Percentiles rank a stretch among this genome's conserved stretches.
Evolutionary conservation across 2,888 invertebrate genomes (phyloP).

Genomic region (Trachelus iudaicus): DNA sequence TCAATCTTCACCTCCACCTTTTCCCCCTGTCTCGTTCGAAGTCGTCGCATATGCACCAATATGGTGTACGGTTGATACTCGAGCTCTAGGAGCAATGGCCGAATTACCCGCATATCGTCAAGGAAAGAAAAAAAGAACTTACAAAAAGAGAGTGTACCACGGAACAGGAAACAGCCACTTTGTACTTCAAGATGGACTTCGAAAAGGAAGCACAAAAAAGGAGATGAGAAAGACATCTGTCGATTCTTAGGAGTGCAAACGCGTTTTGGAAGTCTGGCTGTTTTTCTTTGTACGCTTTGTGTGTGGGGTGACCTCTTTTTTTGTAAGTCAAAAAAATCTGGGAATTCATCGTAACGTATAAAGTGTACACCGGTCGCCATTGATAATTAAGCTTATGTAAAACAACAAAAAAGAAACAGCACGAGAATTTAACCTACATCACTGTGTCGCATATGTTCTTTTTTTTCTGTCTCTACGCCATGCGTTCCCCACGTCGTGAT

Average conservation of each 20-base stretch:
- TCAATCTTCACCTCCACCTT: not conserved
- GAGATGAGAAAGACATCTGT: not conserved
- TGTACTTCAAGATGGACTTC: not conserved
- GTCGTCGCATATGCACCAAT: slow-evolving; percentile 54
- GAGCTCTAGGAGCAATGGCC: slow-evolving; percentile 27
- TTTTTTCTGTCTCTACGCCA: not conserved
- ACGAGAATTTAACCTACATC: not conserved
- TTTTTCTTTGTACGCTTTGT: not conserved
- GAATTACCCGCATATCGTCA: slow-evolving; percentile 36
- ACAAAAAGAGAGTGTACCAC: not conserved
- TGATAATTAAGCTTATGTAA: not conserved
- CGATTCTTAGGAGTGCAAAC: not conserved
- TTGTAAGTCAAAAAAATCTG: not conserved
- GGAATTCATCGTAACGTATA: not conserved
- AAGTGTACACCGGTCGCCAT: not conserved
- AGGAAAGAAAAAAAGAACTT: not conserved
- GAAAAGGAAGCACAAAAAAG: not conserved
- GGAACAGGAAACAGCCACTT: not conserved
- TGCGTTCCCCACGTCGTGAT: not conserved
- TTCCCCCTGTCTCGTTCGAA: not conserved
- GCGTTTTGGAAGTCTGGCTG: not conserved
- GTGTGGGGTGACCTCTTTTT: not conserved
- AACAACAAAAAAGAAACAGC: not conserved
- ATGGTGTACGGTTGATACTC: slow-evolving; percentile 55
- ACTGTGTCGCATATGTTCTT: not conserved